phyloP scores from a whole-genome alignment of 2,888 invertebrate species.

The Drosophila kokeensis region DNA sequence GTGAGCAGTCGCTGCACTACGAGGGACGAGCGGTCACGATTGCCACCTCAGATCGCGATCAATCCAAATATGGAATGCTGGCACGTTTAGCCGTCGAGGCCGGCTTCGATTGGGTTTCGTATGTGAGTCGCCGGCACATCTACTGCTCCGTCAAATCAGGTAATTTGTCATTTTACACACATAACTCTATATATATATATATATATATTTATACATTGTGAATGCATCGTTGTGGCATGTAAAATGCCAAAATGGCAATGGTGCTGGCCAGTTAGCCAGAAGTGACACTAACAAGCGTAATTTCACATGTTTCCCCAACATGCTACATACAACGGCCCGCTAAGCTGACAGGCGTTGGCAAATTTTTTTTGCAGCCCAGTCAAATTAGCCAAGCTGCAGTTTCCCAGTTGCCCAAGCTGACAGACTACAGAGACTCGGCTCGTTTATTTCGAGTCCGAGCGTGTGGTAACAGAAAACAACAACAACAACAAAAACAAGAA shows the following conservation, averaged over 20 bases:
- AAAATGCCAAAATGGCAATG: slow-evolving; percentile 32
- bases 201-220: not conserved
- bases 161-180: slow-evolving; percentile 83
- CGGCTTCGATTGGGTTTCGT: slow-evolving; percentile 99
- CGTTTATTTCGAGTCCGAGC: slow-evolving; percentile 40
- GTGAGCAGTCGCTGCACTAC: slow-evolving; percentile 94
- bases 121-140: slow-evolving; percentile 96
- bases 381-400: slow-evolving; percentile 26
- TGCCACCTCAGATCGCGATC: slow-evolving; percentile 96
- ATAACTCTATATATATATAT: not conserved
- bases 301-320: slow-evolving; percentile 79
- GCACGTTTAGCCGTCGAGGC: slow-evolving; percentile 98
- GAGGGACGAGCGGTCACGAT: slow-evolving; percentile 98
- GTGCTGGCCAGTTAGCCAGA: slow-evolving; percentile 72
- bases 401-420: slow-evolving; percentile 12
- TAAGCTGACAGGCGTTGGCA: slow-evolving; percentile 83
- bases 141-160: slow-evolving; percentile 99
- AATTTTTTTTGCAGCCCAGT: slow-evolving; percentile 63
- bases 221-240: slow-evolving; percentile 19
- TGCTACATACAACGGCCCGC: slow-evolving; percentile 64
- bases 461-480: slow-evolving; percentile 37
- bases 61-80: slow-evolving; percentile 97
- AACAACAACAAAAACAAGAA: slow-evolving; percentile 12
- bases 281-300: slow-evolving; percentile 83
- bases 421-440: slow-evolving; percentile 15